Evolutionary conservation across 2,888 invertebrate genomes (phyloP), one percentile per base, ranked within the genome.

Genomic region (Cremastinae sp.): DNA sequence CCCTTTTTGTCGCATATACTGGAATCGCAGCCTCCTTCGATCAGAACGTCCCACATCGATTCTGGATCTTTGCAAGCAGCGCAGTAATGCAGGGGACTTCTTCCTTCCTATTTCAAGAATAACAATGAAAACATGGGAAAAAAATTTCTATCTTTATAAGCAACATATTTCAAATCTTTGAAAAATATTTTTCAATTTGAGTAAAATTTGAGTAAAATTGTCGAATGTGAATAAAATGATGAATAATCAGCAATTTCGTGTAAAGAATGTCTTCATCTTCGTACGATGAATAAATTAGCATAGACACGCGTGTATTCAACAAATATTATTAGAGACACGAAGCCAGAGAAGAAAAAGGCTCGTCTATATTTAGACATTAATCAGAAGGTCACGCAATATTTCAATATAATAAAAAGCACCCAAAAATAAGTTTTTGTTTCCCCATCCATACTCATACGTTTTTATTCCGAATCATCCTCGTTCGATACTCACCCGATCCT

Each of bases 1-100:
- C 92, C 92, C 68, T 89, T 91, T 75, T 91, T 91, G 87, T 95
- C 94, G 72, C 92, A 89, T 34, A 91, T 87, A 74, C 92, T 91
- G 1, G 92, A 90, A 89, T 94, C 94, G 8, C 93, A 93, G 43
- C 94, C 94, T 18, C 92, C 92, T 61, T 91, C 91, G 59, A 92
- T 88, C 78, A 95, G 90, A 41, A 92, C 85, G 82, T 92, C 92
- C 91, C 94, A 94, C 78, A 93, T 91, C 2, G 90, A 89, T 9
- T 91, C 91, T 0, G 92, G 91, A 79, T 94, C 92, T 78, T 90
- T 91, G 82, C 93, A 91, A 72, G 92, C 92, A 0, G 93, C 92
- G 41, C 93, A 92, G 85, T 94, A 95, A 85, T 94, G 94, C 71
- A 94, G 91, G 1, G 94, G 92, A 0, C 93, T 94, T 79, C 94